These are phyloP conservation scores for Eulacestoma nigropectus DNA, from an alignment of 2,113 vertebrate species.

Conservation along the genomic window DNA sequence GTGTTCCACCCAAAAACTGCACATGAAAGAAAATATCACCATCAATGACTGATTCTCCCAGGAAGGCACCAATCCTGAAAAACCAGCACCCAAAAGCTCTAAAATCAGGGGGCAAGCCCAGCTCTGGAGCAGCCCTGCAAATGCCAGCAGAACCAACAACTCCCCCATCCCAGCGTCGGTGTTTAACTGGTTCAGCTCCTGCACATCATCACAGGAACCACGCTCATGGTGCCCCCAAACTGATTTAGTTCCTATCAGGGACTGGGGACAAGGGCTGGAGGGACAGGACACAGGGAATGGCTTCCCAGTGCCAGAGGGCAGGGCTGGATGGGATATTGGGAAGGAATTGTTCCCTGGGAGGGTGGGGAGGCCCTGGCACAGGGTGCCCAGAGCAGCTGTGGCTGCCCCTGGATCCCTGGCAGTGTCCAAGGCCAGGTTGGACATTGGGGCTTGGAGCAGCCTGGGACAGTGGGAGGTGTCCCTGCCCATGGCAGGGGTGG, in stretches of 20 bases:
- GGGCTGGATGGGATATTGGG: neutral
- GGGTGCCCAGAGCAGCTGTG: neutral
- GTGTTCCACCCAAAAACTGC: neutral
- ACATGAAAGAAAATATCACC: neutral
- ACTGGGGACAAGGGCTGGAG: neutral
- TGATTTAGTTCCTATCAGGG: neutral
- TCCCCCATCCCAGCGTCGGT: accelerated
- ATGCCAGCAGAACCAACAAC: neutral
- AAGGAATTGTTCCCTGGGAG: neutral
- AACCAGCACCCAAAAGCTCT: neutral
- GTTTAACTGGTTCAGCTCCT: neutral
- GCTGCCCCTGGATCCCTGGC: neutral
- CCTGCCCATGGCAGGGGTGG: neutral
- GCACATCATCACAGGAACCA: neutral
- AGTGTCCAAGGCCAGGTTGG: neutral
- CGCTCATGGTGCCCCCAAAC: accelerated
- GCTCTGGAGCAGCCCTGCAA: neutral
- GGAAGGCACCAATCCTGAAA: neutral
- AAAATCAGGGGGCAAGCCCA: neutral
- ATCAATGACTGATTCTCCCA: neutral
- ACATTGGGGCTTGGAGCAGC: neutral
- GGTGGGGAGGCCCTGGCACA: neutral
- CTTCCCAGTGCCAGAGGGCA: neutral
- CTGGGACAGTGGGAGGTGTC: neutral
- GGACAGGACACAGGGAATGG: neutral